Conservation (phyloP, 92 coral and sea anemone species). For the Heteractis magnifica region DNA sequence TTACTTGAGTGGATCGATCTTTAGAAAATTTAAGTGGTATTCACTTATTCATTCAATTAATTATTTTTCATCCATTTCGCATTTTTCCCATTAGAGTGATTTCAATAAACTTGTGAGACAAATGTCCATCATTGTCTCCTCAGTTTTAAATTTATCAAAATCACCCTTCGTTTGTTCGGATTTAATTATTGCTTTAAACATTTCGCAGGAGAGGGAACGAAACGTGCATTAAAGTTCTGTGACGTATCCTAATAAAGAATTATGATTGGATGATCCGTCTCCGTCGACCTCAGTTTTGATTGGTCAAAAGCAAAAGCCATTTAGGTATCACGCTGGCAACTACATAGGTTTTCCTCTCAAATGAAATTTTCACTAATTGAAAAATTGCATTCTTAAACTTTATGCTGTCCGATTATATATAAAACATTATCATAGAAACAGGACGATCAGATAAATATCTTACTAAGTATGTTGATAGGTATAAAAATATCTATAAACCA, state of each 20-base stretch:
- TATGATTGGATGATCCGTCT: neutral
- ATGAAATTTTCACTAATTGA: neutral
- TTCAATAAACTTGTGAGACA: neutral
- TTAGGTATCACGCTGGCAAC: neutral
- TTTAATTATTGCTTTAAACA: neutral
- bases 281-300: neutral
- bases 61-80: neutral
- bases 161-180: neutral
- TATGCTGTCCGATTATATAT: neutral
- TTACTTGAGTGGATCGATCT: constrained; percentile 13
- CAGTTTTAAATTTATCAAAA: neutral
- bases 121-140: neutral
- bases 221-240: neutral
- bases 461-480: neutral
- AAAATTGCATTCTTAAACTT: neutral
- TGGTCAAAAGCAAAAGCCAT: neutral
- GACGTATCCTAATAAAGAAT: neutral
- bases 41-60: neutral
- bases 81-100: neutral
- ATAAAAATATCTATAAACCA: neutral
- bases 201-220: neutral
- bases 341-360: neutral
- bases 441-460: neutral
- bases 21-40: neutral
- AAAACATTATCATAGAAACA: neutral